phyloP scores from a whole-genome alignment of 2,888 invertebrate species.

The Amphimallon solstitiale region DNA sequence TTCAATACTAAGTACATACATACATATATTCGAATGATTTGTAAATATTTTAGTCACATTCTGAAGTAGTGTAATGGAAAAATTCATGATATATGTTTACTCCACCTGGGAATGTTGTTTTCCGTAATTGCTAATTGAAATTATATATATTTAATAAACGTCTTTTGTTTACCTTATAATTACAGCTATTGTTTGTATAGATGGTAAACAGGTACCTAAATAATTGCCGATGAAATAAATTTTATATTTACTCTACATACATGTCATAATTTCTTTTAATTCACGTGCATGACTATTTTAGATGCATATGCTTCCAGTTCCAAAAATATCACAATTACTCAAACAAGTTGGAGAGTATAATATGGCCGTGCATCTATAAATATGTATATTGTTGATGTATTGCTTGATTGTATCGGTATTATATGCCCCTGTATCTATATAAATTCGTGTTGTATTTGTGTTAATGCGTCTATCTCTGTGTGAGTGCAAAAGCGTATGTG shows the following conservation, averaged over 20 bases:
- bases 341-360: conserved; percentile 18
- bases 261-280: conserved; percentile 6
- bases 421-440: neutral
- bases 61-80: too few species aligned
- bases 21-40: too few species aligned
- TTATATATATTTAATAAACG: too few species aligned
- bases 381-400: conserved; percentile 2
- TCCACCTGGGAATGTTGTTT: too few species aligned
- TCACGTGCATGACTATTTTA: conserved; percentile 3
- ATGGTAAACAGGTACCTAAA: too few species aligned
- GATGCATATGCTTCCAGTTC: conserved; percentile 9
- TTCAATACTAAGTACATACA: too few species aligned
- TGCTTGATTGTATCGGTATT: conserved; percentile 5
- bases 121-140: too few species aligned
- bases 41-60: too few species aligned
- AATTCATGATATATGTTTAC: too few species aligned
- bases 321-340: conserved; percentile 30
- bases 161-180: too few species aligned
- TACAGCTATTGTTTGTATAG: too few species aligned
- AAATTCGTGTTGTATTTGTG: neutral
- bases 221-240: too few species aligned
- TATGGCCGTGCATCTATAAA: conserved; percentile 15
- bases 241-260: neutral
- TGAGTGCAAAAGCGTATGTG: neutral
- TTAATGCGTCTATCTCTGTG: neutral